Conservation (phyloP, 2,113 vertebrate species). For the Eptesicus fuscus region DNA sequence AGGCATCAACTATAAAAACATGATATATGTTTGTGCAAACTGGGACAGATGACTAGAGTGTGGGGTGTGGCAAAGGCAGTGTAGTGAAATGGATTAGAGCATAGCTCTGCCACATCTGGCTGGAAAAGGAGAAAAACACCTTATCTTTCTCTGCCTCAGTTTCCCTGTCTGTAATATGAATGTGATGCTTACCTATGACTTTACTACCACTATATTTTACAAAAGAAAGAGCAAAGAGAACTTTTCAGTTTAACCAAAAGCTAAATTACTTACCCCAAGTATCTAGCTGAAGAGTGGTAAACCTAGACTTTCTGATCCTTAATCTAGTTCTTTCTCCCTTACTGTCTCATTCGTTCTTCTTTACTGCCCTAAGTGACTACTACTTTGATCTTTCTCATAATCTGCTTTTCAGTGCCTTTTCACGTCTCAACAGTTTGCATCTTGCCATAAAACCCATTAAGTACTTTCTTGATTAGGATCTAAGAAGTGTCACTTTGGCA, state of each 20-base stretch:
- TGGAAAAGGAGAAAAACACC: not conserved
- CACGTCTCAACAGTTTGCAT: not conserved
- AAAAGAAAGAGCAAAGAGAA: not conserved
- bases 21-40: not conserved
- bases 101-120: not conserved
- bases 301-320: not conserved
- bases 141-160: not conserved
- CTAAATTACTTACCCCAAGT: not conserved
- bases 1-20: not conserved
- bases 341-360: not conserved
- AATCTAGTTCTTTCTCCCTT: not conserved
- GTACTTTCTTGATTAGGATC: not conserved
- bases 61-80: no score
- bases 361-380: not conserved
- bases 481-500: not conserved
- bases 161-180: not conserved
- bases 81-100: not conserved
- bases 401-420: not conserved
- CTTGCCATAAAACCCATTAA: not conserved
- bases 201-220: not conserved
- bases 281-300: not conserved
- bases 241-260: not conserved
- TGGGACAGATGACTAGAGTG: not conserved
- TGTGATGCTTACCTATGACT: not conserved
- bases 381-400: not conserved